Evolutionary conservation across 2,888 invertebrate genomes (phyloP), one percentile per base, ranked within the genome.

Genomic region (Sminthurinus aureus): DNA sequence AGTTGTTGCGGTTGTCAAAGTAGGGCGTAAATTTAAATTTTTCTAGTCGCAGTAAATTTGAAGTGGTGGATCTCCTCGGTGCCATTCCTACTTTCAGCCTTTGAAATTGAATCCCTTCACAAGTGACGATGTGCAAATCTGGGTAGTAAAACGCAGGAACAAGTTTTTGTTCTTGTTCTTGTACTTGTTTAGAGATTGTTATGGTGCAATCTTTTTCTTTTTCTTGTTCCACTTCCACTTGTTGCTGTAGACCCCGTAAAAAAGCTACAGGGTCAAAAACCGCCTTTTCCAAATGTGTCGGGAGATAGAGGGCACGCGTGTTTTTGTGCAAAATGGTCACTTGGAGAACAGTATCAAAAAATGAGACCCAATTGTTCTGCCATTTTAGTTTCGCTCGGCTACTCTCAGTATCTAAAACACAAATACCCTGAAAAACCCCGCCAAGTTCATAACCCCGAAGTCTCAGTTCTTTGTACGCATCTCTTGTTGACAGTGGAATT

Each of bases 321-420:
- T 94, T 93, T 83, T 93, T 92, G 50, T 93, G 93, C 50, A 96
- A 90, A 79, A 96, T 93, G 88, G 93, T 93, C 89, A 95, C 93
- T 90, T 98, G 97, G 18, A 98, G 91, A 94, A 98, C 94, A 64
- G 95, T 95, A 91, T 98, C 97, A 91, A 98, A 93, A 90, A 96
- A 96, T 2, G 95, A 93, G 12, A 95, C 94, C 96, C 97, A 98
- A 91, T 96, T 95, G 89, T 94, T 94, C 78, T 93, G 92, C 96
- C 96, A 97, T 82, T 89, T 89, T 79, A 93, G 88, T 74, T 89
- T 87, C 11, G 91, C 91, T n/a, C 86, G 84, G 0, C 89, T 87
- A 38, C 90, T 89, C 73, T 87, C 81, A 64, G 88, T 83, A 80
- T 90, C 89, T 3, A 90, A 89, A 38, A 88, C 87, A 0, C 88